Conservation (phyloP, 2,797 vertebrate genomes). For the Pipistrellus pygmaeus region DNA sequence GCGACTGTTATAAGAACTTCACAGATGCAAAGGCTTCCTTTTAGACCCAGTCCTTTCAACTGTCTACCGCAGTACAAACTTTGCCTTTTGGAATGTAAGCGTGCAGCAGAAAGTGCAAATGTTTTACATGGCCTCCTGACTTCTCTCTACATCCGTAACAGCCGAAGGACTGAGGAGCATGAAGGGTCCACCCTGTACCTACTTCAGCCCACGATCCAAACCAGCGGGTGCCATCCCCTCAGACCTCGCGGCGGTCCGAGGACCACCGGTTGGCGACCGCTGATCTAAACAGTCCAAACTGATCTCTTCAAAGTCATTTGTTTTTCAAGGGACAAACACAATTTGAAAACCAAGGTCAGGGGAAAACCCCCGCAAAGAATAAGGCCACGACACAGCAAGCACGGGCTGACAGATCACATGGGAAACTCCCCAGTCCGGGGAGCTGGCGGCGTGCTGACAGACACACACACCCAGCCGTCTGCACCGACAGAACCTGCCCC, state of each 20-base stretch:
- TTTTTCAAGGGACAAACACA: slow-evolving; percentile 36
- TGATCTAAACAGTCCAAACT: not conserved
- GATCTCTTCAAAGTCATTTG: slow-evolving; percentile 4
- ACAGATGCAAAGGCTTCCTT: not conserved
- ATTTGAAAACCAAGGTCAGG: not conserved
- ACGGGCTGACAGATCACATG: no score
- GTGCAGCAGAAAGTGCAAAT: slow-evolving; percentile 55
- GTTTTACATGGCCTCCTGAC: slow-evolving; percentile 28
- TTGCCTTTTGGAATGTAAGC: slow-evolving; percentile 47
- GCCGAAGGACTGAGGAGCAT: not conserved
- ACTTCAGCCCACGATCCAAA: no score
- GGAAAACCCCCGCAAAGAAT: not conserved
- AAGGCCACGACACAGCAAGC: slow-evolving; percentile 12
- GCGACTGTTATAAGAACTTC: not conserved
- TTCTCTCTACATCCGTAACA: not conserved
- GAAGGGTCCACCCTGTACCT: not conserved
- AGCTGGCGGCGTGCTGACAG: accelerated
- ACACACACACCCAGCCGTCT: not conserved
- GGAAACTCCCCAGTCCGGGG: not conserved
- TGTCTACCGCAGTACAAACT: not conserved
- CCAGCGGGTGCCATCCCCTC: no score
- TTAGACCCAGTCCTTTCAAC: slow-evolving; percentile 33
- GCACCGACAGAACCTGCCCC: not conserved
- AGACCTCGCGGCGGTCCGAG: no score
- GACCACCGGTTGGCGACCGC: no score